Base-by-base conservation (phyloP, 2,113 vertebrate genomes). In the Pyrgilauda ruficollis region DNA sequence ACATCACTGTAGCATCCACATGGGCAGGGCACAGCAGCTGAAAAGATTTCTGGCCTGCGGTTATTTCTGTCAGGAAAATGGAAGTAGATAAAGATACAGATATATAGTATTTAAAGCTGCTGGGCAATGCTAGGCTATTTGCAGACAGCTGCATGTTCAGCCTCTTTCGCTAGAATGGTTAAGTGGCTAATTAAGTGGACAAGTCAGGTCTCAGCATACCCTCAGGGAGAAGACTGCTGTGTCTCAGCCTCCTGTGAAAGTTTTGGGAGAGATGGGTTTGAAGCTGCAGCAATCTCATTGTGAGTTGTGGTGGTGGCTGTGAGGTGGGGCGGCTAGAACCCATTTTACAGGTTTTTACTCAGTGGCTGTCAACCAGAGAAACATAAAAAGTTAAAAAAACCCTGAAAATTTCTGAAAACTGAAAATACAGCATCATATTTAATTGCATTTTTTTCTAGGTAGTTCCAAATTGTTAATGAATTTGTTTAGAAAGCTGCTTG, bases 111-210 rank as follows among this genome's bases (percentile, higher is more conserved):
- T 86, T 92, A 78, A 93, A 85, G 82, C 83, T 93, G 28, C 83
- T 84, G 94, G 83, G 74, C 89, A 80, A 19, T 33, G 83, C 63
- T 70, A 83, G 91, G 47, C 90, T 84, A 6, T 89, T 87, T 56
- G 59, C 47, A 81, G 93, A 64, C 86, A 95, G 84, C 86, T 94
- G 82, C 75, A 15, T 61, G 37, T 70, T 97, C 96, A 94, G 78
- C 77, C 77, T 69, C 93, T 97, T 88, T 72, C 96, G 87, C 79
- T 83, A 35, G 80, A 70, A 61, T 55, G 75, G 93, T 67, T 95
- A 96, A 93, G 94, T 86, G 90, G 90, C 93, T 97, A 96, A 97
- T 96, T 96, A 97, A 95, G 90, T 90, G 86, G 96, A 96, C 89
- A 84, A 88, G 91, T 91, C 83, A 76, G 89, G 9, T 94, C 88